These are phyloP conservation scores for Phaethon lepturus DNA, from an alignment of 2,113 vertebrate species.

Conservation along the genomic window DNA sequence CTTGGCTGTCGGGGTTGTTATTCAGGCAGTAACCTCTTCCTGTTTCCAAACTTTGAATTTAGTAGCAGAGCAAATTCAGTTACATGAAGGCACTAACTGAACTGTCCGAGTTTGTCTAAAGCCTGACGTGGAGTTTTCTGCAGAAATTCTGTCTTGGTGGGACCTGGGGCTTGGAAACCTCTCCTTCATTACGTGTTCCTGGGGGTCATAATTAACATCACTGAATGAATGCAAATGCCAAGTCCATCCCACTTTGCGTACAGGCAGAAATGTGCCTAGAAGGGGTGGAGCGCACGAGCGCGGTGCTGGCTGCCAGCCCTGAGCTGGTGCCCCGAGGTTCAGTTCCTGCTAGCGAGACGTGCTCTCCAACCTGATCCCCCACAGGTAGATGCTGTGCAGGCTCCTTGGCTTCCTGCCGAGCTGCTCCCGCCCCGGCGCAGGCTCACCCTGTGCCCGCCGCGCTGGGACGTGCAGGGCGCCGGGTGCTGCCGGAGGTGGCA, in stretches of 20 bases:
- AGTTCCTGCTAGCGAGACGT: background rate
- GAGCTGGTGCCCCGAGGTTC: background rate
- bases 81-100: background rate
- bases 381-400: background rate
- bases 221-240: background rate
- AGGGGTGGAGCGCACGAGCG: background rate
- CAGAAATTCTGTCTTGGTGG: background rate
- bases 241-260: background rate
- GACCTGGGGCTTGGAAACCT: background rate
- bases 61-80: background rate
- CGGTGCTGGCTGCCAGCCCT: background rate
- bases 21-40: background rate
- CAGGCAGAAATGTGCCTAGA: background rate
- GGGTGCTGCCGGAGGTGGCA: accelerated
- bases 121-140: background rate
- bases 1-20: background rate
- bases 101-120: background rate
- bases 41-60: background rate
- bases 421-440: background rate
- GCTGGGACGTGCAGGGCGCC: background rate
- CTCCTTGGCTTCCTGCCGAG: background rate
- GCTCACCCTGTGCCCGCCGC: accelerated
- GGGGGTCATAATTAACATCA: background rate
- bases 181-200: background rate
- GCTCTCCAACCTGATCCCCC: background rate